Evolutionary conservation across 1,140 invertebrate genomes (phyloP).

Genomic region (Saccostrea echinata): DNA sequence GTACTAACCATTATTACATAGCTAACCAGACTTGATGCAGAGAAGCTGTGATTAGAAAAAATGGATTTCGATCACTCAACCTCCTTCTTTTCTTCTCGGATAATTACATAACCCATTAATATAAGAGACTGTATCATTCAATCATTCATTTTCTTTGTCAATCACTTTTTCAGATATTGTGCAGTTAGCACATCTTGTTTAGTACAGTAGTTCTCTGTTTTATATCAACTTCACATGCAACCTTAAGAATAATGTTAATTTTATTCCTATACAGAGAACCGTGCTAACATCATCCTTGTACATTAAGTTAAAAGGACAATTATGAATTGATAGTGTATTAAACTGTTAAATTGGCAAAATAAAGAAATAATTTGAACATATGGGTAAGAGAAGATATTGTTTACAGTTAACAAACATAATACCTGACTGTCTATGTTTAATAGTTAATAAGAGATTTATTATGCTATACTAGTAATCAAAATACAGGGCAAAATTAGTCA

Average conservation of each 20-base stretch:
- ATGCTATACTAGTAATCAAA: too few relatives aligned
- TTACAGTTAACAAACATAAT: too few relatives aligned
- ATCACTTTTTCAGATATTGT: not conserved
- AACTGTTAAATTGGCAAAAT: too few relatives aligned
- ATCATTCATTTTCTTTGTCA: not conserved
- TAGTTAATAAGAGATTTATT: too few relatives aligned
- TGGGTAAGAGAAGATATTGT: too few relatives aligned
- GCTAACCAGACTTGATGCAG: not conserved
- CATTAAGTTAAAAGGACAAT: too few relatives aligned
- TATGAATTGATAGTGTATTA: too few relatives aligned
- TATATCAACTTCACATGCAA: conserved; percentile 6
- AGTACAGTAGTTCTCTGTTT: not conserved
- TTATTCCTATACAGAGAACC: not conserved
- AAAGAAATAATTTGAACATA: too few relatives aligned
- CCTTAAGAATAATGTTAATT: not conserved
- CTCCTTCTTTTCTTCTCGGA: not conserved
- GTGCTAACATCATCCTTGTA: too few relatives aligned
- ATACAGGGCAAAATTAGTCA: too few relatives aligned
- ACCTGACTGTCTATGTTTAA: too few relatives aligned
- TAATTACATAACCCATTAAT: conserved; percentile 29
- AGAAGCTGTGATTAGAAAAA: not conserved
- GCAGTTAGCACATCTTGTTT: not conserved
- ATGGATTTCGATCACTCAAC: not conserved
- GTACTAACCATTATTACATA: not conserved
- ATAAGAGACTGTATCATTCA: not conserved